phyloP scores from a whole-genome alignment of 1,140 invertebrate species.

The Sitobion miscanthi region DNA sequence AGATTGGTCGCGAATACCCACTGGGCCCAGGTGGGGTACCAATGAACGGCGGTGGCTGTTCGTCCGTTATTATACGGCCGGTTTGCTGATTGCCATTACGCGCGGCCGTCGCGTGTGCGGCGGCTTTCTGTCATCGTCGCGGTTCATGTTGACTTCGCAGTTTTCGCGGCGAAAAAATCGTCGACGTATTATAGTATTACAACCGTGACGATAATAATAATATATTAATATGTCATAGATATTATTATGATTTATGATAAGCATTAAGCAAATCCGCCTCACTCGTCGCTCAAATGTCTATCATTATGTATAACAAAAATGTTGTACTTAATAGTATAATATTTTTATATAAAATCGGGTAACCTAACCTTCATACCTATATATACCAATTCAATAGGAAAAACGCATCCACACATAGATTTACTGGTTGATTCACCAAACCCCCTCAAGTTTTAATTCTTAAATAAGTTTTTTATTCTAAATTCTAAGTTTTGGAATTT shows the following conservation, averaged over 20 bases:
- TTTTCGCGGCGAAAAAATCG: neutral
- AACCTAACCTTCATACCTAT: no score
- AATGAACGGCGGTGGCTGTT: neutral
- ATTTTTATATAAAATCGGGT: no score
- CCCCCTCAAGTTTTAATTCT: no score
- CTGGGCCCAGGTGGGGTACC: constrained; percentile 24
- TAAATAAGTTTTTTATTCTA: no score
- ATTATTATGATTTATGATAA: neutral
- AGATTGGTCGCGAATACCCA: constrained; percentile 36
- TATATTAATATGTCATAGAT: neutral
- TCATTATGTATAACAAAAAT: no score
- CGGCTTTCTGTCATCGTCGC: neutral
- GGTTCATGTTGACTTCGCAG: neutral
- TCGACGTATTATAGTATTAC: neutral
- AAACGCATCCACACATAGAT: no score
- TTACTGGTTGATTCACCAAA: no score
- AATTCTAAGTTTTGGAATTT: no score
- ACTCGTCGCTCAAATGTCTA: neutral
- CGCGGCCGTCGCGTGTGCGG: neutral
- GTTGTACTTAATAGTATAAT: no score
- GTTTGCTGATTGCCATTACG: neutral
- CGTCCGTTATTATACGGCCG: neutral
- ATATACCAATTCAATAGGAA: no score
- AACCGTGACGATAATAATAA: neutral
- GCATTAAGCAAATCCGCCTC: neutral